phyloP scores from a whole-genome alignment of 2,888 invertebrate genomes.

The Polyommatus icarus region DNA sequence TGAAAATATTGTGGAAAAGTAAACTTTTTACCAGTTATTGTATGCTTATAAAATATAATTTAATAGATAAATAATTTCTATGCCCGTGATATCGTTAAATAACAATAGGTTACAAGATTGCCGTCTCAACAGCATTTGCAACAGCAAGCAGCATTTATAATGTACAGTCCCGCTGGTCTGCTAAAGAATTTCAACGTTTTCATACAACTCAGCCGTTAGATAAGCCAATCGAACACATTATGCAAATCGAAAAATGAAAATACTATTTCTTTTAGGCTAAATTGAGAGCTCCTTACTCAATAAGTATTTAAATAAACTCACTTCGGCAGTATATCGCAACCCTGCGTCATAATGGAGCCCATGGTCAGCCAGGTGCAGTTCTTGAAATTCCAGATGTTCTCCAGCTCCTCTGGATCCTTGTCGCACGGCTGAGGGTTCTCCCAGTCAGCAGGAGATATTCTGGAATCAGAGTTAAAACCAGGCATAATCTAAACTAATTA shows the following conservation, averaged over 20 bases:
- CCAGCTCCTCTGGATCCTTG: constrained; percentile 90
- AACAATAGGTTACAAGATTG: too few relatives aligned
- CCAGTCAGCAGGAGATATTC: constrained; percentile 95
- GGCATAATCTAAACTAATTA: too few relatives aligned
- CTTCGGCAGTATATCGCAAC: constrained; percentile 95
- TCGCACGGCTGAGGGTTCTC: constrained; percentile 96
- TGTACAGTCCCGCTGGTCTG: too few relatives aligned
- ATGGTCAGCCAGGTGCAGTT: constrained; percentile 97
- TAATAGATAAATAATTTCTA: too few relatives aligned
- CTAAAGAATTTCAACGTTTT: too few relatives aligned
- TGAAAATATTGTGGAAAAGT: background rate
- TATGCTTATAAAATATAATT: too few relatives aligned
- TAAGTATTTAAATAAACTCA: constrained; percentile 59
- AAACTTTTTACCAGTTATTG: background rate
- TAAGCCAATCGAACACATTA: too few relatives aligned
- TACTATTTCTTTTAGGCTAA: background rate
- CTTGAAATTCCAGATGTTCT: constrained; percentile 92
- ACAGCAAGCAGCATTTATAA: too few relatives aligned
- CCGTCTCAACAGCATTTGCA: too few relatives aligned
- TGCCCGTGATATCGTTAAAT: too few relatives aligned
- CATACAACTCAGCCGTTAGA: too few relatives aligned
- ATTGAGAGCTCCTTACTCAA: background rate
- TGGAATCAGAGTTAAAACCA: constrained; percentile 47
- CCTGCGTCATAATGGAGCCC: constrained; percentile 95
- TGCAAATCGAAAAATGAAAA: too few relatives aligned